Conservation (phyloP, 2,797 vertebrate genomes). For the Siniperca obscura region DNA sequence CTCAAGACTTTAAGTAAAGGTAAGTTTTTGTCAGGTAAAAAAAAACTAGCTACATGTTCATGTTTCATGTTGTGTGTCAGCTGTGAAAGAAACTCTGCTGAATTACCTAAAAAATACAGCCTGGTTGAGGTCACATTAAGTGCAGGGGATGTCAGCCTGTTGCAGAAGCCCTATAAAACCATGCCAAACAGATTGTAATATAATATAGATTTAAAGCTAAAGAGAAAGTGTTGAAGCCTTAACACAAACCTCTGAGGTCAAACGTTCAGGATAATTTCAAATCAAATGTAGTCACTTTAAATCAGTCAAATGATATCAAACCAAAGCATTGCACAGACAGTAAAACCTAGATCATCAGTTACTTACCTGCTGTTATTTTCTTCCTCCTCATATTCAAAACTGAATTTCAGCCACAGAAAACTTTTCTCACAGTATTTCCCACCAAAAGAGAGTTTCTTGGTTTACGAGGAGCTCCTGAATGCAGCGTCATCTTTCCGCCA, state of each 20-base stretch:
- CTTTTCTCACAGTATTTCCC: not conserved
- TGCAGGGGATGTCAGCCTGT: not conserved
- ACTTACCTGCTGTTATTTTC: too few relatives aligned
- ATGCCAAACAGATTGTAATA: not conserved
- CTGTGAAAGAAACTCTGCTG: not conserved
- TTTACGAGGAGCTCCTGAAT: conserved; percentile 31
- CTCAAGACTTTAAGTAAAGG: too few relatives aligned
- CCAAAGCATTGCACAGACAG: not conserved
- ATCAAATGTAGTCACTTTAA: not conserved
- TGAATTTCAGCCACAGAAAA: not conserved
- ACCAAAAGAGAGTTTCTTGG: not conserved
- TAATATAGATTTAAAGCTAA: too few relatives aligned
- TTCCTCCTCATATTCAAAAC: not conserved
- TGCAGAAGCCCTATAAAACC: not conserved
- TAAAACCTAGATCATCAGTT: too few relatives aligned
- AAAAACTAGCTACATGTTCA: too few relatives aligned
- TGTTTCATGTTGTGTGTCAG: not conserved
- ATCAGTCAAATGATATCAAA: not conserved
- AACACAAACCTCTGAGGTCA: not conserved
- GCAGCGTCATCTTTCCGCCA: conserved; percentile 3
- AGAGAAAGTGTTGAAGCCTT: too few relatives aligned
- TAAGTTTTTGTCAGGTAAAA: too few relatives aligned
- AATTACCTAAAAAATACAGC: too few relatives aligned
- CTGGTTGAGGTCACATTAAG: not conserved
- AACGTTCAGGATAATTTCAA: not conserved